Conservation (phyloP, 1,140 invertebrate species). For the Drosophila truncata region DNA sequence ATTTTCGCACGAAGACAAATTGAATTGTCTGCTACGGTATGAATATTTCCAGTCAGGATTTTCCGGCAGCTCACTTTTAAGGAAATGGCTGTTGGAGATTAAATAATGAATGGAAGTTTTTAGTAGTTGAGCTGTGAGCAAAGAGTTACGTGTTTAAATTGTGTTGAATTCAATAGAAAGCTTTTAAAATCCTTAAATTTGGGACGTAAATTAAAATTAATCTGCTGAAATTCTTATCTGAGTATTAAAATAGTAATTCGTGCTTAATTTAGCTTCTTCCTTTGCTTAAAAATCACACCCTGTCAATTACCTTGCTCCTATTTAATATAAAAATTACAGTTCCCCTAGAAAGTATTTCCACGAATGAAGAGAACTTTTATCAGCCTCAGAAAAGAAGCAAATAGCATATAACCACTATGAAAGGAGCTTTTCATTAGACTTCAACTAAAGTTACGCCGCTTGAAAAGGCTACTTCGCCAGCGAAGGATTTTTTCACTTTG, state of each 20-base stretch:
- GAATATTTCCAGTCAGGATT: conserved; percentile 21
- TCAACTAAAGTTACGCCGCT: neutral
- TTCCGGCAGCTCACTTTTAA: neutral
- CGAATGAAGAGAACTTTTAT: conserved; percentile 39
- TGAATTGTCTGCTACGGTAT: conserved; percentile 43
- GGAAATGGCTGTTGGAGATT: conserved; percentile 7
- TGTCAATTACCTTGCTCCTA: neutral
- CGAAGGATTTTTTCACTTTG: conserved; percentile 25
- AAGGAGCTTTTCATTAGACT: conserved; percentile 30
- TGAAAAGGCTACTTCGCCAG: conserved; percentile 6
- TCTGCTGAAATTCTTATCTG: too few relatives aligned
- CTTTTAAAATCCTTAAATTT: neutral
- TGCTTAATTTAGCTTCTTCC: too few relatives aligned
- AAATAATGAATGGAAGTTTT: conserved; percentile 1
- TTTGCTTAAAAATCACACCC: neutral
- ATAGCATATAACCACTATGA: conserved; percentile 21
- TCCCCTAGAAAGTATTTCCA: conserved; percentile 46
- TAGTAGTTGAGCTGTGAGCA: conserved; percentile 4
- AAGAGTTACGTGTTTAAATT: neutral
- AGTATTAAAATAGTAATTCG: too few relatives aligned
- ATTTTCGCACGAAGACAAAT: conserved; percentile 53
- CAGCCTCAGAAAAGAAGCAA: conserved; percentile 20
- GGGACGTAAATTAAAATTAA: too few relatives aligned
- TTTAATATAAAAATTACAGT: conserved; percentile 24
- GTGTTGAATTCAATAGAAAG: rapidly evolving